A percentile compares a stretch with the other conserved stretches of the same genome.
These are phyloP conservation scores for Enteromius fasciolatus DNA, from an alignment of 2,797 vertebrate species.

Conservation along the genomic window DNA sequence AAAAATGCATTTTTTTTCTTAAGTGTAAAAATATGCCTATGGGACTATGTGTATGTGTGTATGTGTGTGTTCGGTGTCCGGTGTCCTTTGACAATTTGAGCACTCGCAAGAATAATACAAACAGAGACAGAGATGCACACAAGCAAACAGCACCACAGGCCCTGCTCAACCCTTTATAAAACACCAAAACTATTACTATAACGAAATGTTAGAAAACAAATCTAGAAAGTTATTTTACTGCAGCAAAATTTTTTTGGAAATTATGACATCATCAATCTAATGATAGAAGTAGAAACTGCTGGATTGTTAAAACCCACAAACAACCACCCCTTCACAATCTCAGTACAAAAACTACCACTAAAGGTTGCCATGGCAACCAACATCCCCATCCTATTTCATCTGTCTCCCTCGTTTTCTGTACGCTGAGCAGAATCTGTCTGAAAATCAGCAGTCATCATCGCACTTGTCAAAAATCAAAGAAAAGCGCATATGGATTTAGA, in stretches of 20 bases:
- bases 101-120: neutral
- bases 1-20: neutral
- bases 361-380: conserved; percentile 53
- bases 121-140: neutral
- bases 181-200: neutral
- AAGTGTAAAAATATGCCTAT: neutral
- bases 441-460: conserved; percentile 46
- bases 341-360: conserved; percentile 29
- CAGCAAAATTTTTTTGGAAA: neutral
- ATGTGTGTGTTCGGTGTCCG: conserved; percentile 26
- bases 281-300: neutral
- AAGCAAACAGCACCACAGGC: conserved; percentile 19
- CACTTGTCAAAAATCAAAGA: conserved; percentile 37
- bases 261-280: neutral
- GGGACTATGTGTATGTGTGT: neutral
- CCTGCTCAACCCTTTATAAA: neutral
- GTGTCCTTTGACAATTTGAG: conserved; percentile 36
- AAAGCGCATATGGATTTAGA: neutral
- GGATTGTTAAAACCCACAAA: conserved; percentile 30
- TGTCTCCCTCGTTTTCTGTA: conserved; percentile 42
- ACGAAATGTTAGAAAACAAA: neutral
- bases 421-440: conserved; percentile 26
- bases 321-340: conserved; percentile 19
- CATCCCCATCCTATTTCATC: conserved; percentile 47
- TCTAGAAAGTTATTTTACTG: neutral